Evolutionary conservation across 2,113 vertebrate species (phyloP).

Genomic region (Austrofundulus limnaeus): DNA sequence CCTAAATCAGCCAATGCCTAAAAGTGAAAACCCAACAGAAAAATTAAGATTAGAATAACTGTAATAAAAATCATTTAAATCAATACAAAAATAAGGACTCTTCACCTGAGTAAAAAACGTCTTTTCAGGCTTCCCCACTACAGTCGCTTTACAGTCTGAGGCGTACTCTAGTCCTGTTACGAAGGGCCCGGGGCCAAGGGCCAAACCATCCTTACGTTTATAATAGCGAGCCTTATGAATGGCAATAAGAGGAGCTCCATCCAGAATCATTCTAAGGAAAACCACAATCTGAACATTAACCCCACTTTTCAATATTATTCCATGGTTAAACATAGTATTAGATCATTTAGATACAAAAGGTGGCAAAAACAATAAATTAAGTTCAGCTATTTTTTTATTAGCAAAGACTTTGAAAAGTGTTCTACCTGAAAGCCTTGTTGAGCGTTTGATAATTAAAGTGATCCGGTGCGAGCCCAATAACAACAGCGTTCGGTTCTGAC

Average conservation of each 20-base stretch:
- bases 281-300: not conserved
- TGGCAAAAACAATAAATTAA: not conserved
- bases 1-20: slow-evolving; percentile 70
- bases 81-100: slow-evolving; percentile 13
- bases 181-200: slow-evolving; percentile 93
- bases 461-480: slow-evolving; percentile 91
- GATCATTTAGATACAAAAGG: not conserved
- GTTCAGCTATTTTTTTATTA: no score
- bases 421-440: slow-evolving; percentile 87
- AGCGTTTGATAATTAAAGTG: slow-evolving; percentile 92
- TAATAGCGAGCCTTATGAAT: slow-evolving; percentile 97
- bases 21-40: no score
- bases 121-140: slow-evolving; percentile 93
- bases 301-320: no score
- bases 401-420: no score
- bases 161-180: slow-evolving; percentile 90
- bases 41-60: no score
- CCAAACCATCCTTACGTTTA: slow-evolving; percentile 88
- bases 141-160: slow-evolving; percentile 82
- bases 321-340: no score
- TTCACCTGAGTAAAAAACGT: slow-evolving; percentile 91
- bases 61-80: no score
- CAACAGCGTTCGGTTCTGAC: slow-evolving; percentile 88
- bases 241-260: slow-evolving; percentile 92
- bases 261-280: slow-evolving; percentile 82